phyloP scores from a whole-genome alignment of 2,113 vertebrate genomes.

The Zosterops lateralis region DNA sequence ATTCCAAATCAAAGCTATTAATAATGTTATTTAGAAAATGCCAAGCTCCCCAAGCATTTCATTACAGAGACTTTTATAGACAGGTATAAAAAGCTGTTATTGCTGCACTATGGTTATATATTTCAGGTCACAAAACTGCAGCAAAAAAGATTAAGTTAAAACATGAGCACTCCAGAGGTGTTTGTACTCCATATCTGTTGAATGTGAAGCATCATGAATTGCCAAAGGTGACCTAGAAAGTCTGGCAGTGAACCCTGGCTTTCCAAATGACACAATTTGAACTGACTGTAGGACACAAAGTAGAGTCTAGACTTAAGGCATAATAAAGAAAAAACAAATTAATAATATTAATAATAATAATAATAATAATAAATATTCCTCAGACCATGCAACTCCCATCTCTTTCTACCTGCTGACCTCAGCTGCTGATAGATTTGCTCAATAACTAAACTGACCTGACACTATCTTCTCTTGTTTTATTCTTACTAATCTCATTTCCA shows the following conservation, averaged over 20 bases:
- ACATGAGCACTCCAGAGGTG: neutral
- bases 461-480: neutral
- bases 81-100: constrained; percentile 27
- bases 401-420: neutral
- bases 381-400: neutral
- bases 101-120: neutral
- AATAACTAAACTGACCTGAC: neutral
- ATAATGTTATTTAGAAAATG: constrained; percentile 54
- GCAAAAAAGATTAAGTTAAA: neutral
- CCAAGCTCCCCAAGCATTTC: constrained; percentile 47
- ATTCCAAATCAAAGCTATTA: constrained; percentile 56
- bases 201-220: neutral
- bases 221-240: neutral
- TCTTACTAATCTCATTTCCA: neutral
- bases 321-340: neutral
- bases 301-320: neutral
- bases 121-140: neutral
- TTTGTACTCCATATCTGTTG: neutral
- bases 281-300: neutral
- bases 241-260: neutral
- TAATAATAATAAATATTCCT: neutral
- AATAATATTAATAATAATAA: too few relatives aligned
- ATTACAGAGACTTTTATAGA: constrained; percentile 42
- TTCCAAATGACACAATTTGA: neutral
- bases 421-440: neutral